Conservation (phyloP, 1,140 invertebrate genomes). For the Drosophila arizonae region DNA sequence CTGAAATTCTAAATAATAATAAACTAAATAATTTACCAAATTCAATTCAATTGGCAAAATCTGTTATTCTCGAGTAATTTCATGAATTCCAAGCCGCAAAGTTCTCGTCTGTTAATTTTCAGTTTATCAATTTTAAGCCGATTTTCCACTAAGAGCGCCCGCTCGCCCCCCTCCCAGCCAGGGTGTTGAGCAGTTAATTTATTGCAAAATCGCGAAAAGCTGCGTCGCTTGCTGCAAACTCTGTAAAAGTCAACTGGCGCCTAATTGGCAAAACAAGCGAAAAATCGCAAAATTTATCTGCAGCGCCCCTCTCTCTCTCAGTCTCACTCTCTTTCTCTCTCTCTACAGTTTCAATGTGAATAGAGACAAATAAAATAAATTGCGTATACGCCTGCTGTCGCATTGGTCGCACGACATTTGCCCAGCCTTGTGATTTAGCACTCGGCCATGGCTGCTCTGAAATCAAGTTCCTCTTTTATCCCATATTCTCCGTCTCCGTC, state of each 20-base stretch:
- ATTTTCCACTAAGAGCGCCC: slow-evolving; percentile 8
- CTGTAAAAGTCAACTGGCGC: slow-evolving; percentile 71
- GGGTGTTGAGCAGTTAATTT: slow-evolving; percentile 51
- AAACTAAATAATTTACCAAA: too few relatives aligned
- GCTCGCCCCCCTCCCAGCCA: neutral
- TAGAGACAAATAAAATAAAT: slow-evolving; percentile 66
- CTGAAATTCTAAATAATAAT: too few relatives aligned
- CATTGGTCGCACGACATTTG: slow-evolving; percentile 33
- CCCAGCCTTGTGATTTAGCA: slow-evolving; percentile 56
- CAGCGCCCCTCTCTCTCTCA: neutral
- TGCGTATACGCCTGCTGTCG: slow-evolving; percentile 65
- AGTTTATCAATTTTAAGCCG: slow-evolving; percentile 33
- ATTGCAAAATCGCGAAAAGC: slow-evolving; percentile 36
- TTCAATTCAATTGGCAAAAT: too few relatives aligned
- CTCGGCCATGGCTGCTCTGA: slow-evolving; percentile 31
- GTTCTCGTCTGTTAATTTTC: neutral
- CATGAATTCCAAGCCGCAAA: neutral
- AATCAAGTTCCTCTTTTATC: slow-evolving; percentile 50
- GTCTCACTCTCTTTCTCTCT: neutral
- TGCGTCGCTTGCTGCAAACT: slow-evolving; percentile 53
- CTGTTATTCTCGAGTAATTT: neutral
- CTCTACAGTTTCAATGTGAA: neutral
- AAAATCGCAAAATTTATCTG: slow-evolving; percentile 71
- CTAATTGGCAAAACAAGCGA: slow-evolving; percentile 79
- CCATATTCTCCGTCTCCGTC: neutral